Evolutionary conservation across 2,888 invertebrate genomes (phyloP).

Genomic region (Sminthurinus aureus): DNA sequence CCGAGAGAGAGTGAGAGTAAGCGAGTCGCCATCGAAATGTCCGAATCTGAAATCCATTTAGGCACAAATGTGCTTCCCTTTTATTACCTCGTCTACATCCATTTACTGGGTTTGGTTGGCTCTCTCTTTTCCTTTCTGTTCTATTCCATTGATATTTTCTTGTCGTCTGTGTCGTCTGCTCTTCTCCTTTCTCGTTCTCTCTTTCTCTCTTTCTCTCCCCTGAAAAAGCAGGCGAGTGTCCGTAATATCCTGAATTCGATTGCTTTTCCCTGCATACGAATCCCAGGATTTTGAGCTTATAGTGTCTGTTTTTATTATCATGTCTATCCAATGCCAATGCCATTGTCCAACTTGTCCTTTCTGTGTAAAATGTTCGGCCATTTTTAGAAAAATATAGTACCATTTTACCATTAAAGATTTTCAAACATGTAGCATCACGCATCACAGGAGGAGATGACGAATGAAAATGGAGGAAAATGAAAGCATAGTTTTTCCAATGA

Average conservation of each 20-base stretch:
- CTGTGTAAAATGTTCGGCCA: too few species aligned
- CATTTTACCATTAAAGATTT: too few species aligned
- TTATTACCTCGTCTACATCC: constrained; percentile 33
- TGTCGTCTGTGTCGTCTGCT: not conserved
- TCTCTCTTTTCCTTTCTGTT: constrained; percentile 28
- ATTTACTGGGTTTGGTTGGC: too few species aligned
- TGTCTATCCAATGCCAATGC: not conserved
- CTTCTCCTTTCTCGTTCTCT: not conserved
- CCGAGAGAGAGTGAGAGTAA: not conserved
- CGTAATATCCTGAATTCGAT: not conserved
- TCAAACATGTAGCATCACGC: too few species aligned
- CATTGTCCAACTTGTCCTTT: too few species aligned
- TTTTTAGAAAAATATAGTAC: too few species aligned
- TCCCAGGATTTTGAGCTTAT: not conserved
- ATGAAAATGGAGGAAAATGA: too few species aligned
- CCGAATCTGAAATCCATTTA: constrained; percentile 45
- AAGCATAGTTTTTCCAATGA: too few species aligned
- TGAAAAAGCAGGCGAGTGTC: too few species aligned
- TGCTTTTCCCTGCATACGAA: not conserved
- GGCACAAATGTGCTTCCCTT: constrained; percentile 38
- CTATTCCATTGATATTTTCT: constrained; percentile 2
- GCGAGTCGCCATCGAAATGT: constrained; percentile 42
- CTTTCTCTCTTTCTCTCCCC: not conserved
- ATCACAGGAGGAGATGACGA: too few species aligned
- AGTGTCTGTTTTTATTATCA: not conserved